Evolutionary conservation across 1,140 invertebrate species (phyloP), one percentile per base, ranked within the genome.

Genomic region (Drosophila repleta): DNA sequence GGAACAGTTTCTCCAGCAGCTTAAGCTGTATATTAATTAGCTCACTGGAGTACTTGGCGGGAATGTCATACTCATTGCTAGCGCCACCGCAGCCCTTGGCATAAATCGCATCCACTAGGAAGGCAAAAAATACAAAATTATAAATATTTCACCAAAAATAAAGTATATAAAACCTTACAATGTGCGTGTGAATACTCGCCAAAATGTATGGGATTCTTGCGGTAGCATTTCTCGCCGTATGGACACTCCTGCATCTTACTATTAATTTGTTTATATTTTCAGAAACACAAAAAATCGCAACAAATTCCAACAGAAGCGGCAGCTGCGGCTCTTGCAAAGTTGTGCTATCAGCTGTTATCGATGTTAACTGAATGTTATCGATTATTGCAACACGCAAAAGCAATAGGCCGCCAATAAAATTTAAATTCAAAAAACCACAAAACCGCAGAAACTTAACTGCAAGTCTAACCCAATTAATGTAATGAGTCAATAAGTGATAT

Each of bases 151-250:
- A 37, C 3, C 15, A 1, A 2, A 13, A 26, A 24, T 43, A 43
- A 35, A 62, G 11, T 49, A 43, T 21, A 37, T 57, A 51, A 51
- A 20, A 93, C 92, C 17, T 92, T 93, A 96, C 96, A 93, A 83
- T 96, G 95, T 5, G 94, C 94, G 94, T 98, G 97, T 52, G 93
- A 93, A 92, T 94, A 97, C 90, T 97, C 95, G 46, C 93, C 93
- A 55, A 97, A 95, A 92, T 98, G 97, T 74, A 95, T 94, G 5
- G 96, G 95, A 93, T 97, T 97, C 76, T 95, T 94, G 70, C 97
- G 93, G 79, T 96, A 97, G 84, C 97, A 98, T 71, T 94, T 94
- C 24, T 94, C 93, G 1, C 94, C 95, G 88, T 95, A 96, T 51
- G 93, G 94, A 91, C 96, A 96, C 48, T 71, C 76, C 37, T 90